phyloP scores from a whole-genome alignment of 2,797 vertebrate species.

The Onychomys arenicola region DNA sequence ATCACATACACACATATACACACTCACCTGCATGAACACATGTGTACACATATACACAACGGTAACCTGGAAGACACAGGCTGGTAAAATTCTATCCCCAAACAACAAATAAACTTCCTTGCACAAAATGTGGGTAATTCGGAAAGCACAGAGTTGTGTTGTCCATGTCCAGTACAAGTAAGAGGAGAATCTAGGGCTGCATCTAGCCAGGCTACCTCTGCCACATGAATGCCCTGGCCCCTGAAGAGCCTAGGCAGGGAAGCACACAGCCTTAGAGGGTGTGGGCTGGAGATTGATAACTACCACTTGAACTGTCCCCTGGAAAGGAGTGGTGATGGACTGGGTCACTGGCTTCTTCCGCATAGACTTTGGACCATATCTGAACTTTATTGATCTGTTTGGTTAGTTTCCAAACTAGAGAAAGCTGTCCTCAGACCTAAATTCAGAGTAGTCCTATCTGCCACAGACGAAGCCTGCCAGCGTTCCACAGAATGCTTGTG shows the following conservation, averaged over 20 bases:
- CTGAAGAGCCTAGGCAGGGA: neutral
- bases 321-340: neutral
- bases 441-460: neutral
- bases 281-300: neutral
- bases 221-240: neutral
- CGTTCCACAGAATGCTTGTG: rapidly evolving
- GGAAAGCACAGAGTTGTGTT: neutral
- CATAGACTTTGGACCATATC: neutral
- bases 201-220: neutral
- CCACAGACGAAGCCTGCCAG: neutral
- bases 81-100: neutral
- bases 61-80: neutral
- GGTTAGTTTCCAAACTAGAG: neutral
- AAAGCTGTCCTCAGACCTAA: neutral
- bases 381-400: neutral
- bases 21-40: neutral
- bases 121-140: neutral
- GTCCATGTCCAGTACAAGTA: neutral
- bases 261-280: neutral
- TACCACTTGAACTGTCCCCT: neutral
- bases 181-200: neutral
- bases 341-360: neutral
- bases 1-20: neutral
- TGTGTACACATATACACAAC: neutral
- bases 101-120: neutral